Evolutionary conservation across 2,113 vertebrate genomes (phyloP).

Genomic region (Campylorhamphus procurvoides): DNA sequence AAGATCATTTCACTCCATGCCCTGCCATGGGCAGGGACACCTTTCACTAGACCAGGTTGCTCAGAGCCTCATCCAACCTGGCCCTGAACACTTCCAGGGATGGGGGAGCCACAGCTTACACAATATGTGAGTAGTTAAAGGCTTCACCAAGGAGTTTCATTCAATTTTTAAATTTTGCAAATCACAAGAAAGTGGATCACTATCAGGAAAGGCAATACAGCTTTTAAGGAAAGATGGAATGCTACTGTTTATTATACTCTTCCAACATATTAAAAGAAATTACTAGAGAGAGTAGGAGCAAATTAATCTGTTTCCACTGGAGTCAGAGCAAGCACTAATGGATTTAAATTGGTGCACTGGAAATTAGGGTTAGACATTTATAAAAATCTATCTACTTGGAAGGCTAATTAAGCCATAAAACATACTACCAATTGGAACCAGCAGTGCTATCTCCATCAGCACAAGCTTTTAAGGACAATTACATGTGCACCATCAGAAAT

Average conservation of each 20-base stretch:
- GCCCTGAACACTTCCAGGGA: neutral
- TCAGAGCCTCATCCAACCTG: neutral
- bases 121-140: neutral
- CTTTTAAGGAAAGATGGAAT: neutral
- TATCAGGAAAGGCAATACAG: neutral
- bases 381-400: neutral
- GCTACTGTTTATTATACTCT: neutral
- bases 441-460: neutral
- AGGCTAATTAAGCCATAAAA: conserved; percentile 8
- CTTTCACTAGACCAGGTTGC: neutral
- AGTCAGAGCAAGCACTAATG: neutral
- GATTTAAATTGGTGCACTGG: conserved; percentile 2
- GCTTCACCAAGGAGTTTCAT: neutral
- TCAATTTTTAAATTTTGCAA: neutral
- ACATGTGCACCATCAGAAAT: neutral
- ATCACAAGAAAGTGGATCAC: neutral
- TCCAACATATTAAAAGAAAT: neutral
- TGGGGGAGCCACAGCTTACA: neutral
- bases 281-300: neutral
- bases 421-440: neutral
- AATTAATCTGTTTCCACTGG: neutral
- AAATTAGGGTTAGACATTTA: neutral
- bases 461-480: neutral
- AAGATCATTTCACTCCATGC: neutral
- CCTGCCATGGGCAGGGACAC: neutral